Evolutionary conservation across 2,797 vertebrate species (phyloP).

Genomic region (Adelosebastes latens): DNA sequence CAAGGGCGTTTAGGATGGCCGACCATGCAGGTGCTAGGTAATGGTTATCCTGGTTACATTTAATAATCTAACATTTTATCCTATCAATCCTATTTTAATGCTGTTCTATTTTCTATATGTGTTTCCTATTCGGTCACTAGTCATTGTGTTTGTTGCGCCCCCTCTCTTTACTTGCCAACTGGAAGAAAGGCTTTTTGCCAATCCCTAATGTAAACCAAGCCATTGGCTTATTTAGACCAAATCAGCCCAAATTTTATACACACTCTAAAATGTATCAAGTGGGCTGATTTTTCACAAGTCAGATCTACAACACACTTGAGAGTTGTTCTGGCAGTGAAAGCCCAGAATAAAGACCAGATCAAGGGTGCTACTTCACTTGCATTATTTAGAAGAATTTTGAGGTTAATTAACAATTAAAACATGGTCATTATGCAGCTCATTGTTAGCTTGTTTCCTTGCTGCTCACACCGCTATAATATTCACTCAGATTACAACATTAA

Average conservation of each 20-base stretch:
- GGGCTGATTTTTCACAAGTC: not conserved
- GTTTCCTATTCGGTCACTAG: not conserved
- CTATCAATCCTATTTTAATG: not conserved
- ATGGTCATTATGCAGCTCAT: not conserved
- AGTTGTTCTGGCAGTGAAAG: not conserved
- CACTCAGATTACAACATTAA: constrained; percentile 60
- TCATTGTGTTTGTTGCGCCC: too few species aligned
- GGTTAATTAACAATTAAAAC: constrained; percentile 1
- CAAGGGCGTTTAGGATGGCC: not conserved
- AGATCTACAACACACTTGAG: not conserved
- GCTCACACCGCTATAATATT: constrained; percentile 32
- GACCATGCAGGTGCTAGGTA: not conserved
- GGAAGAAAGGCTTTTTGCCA: too few species aligned
- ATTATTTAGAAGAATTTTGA: not conserved
- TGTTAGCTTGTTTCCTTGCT: constrained; percentile 4
- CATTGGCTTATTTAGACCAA: not conserved
- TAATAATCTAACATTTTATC: not conserved
- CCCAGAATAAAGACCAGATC: not conserved
- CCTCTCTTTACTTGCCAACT: too few species aligned
- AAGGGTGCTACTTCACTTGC: not conserved
- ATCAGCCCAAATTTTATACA: too few species aligned
- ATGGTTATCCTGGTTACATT: not conserved
- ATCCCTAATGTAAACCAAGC: not conserved
- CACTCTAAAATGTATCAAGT: too few species aligned
- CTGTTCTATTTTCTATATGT: not conserved